These are phyloP conservation scores for Sycon ciliatum DNA, from an alignment of 37 sponge, comb jelly and placozoan genomes.

Conservation along the genomic window DNA sequence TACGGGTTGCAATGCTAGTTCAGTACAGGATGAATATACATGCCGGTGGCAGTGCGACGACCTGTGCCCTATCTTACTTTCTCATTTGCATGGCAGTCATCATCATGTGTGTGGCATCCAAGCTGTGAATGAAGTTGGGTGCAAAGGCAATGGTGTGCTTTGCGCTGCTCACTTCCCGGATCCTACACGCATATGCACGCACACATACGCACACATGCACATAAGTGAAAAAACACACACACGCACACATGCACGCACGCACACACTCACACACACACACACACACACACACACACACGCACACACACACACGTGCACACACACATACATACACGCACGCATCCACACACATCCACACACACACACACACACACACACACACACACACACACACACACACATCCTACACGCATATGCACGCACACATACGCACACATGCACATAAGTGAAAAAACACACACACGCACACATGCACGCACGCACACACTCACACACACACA, in stretches of 20 bases:
- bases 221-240: background rate
- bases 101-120: conserved; percentile 99
- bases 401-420: background rate
- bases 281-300: background rate
- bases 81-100: conserved; percentile 83
- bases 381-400: background rate
- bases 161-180: too few species aligned
- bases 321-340: background rate
- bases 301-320: background rate
- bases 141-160: conserved; percentile 87
- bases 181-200: too few species aligned
- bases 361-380: background rate
- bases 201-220: background rate
- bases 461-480: background rate
- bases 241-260: background rate
- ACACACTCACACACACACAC: conserved; percentile 1
- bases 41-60: too few species aligned
- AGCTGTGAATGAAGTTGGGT: conserved; percentile 96
- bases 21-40: too few species aligned
- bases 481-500: conserved; percentile 1
- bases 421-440: background rate
- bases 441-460: background rate
- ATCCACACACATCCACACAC: background rate
- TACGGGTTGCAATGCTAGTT: too few species aligned
- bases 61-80: conserved; percentile 44